Evolutionary conservation across 2,113 vertebrate species (phyloP).

Genomic region (Xiphorhynchus elegans): DNA sequence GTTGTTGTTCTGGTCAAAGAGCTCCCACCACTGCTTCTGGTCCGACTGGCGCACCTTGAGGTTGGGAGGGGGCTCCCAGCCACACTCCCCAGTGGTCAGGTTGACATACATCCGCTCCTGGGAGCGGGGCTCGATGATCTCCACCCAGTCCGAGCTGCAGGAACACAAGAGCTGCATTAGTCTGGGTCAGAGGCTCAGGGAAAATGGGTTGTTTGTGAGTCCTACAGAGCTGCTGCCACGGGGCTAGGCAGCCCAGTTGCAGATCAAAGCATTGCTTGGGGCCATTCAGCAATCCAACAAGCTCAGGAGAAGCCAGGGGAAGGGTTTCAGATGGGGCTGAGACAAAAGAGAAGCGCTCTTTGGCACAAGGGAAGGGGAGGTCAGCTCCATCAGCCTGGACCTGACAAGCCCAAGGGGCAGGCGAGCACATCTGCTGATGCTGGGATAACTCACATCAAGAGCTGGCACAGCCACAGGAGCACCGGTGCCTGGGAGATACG

Average conservation of each 20-base stretch:
- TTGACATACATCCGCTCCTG: constrained; percentile 90
- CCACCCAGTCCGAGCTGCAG: constrained; percentile 89
- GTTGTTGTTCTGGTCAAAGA: constrained; percentile 86
- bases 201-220: neutral
- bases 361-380: neutral
- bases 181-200: neutral
- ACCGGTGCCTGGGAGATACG: neutral
- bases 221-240: neutral
- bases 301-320: neutral
- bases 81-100: constrained; percentile 84
- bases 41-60: constrained; percentile 83
- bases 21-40: constrained; percentile 92
- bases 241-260: neutral
- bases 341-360: neutral
- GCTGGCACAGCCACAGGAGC: accelerated
- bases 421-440: accelerated
- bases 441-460: neutral
- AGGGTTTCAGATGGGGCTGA: neutral
- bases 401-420: accelerated
- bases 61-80: constrained; percentile 85
- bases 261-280: neutral
- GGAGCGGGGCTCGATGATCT: constrained; percentile 90
- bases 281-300: neutral
- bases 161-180: neutral
- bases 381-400: neutral